A percentile compares a stretch with the other conserved stretches of the same genome.
Evolutionary conservation across 2,888 invertebrate genomes (phyloP).

Genomic region (Podabrus alpinus): DNA sequence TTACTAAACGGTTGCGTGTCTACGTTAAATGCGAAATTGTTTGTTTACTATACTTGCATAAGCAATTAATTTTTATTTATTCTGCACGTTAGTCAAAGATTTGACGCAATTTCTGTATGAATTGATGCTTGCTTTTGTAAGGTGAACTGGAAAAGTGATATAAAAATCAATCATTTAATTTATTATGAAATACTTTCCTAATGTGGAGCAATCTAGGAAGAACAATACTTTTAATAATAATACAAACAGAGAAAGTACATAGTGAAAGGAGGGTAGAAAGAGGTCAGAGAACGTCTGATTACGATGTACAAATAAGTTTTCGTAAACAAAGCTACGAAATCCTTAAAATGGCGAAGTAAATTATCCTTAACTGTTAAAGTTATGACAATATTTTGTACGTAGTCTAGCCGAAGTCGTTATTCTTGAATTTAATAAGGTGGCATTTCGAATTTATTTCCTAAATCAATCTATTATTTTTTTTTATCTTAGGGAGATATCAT

Average conservation of each 20-base stretch:
- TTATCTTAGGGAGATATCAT: not conserved
- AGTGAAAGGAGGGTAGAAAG: slow-evolving; percentile 36
- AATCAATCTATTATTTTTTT: not conserved
- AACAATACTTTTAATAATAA: slow-evolving; percentile 34
- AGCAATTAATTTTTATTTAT: not conserved
- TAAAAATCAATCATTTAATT: slow-evolving; percentile 12
- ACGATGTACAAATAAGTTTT: slow-evolving; percentile 27
- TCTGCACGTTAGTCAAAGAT: not conserved
- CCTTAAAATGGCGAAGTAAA: not conserved
- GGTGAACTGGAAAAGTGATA: not conserved
- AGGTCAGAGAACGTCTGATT: slow-evolving; percentile 37
- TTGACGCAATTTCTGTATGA: not conserved
- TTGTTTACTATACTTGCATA: not conserved
- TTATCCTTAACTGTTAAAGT: not conserved
- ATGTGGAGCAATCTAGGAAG: slow-evolving; percentile 31
- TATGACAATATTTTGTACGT: not conserved
- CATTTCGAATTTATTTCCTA: not conserved
- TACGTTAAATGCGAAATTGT: not conserved
- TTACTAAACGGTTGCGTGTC: not conserved
- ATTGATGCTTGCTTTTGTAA: not conserved
- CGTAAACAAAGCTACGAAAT: not conserved
- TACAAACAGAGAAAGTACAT: slow-evolving; percentile 34
- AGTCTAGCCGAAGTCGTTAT: not conserved
- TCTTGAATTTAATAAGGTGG: not conserved
- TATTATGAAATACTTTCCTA: slow-evolving; percentile 21